Base-by-base conservation (phyloP, 2,888 invertebrate species). In the Geophilus truncorum region DNA sequence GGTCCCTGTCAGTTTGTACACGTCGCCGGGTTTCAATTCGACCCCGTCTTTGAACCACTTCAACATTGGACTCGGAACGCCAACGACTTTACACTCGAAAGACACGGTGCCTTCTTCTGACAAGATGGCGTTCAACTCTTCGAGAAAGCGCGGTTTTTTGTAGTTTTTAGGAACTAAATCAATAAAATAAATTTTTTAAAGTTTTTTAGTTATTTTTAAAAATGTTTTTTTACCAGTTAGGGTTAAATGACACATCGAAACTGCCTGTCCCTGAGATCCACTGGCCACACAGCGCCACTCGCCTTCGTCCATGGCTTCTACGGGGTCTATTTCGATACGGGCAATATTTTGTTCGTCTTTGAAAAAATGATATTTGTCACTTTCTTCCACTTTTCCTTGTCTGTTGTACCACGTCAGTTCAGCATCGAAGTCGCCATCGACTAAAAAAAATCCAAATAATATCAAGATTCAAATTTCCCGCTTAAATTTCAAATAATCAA, bases 31-130 rank as follows among this genome's bases (percentile, higher is more conserved):
- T 86, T 94, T 94, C 62, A 97, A 88, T 86, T 96, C 95, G 86
- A 95, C 93, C 0, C 95, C 95, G 86, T 96, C 96, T 88, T 95
- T 96, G 87, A 94, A 96, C 96, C 96, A 96, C 85, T 93, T 91
- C 0, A 96, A 89, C 78, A 92, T 88, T 0, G 96, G 96, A 0
- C 95, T 95, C 0, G 96, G 96, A 84, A 94, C 95, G 0, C 95
- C 96, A 1, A 95, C 95, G 0, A 96, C 95, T 87, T 96, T 96
- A 86, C 96, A 96, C 86, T 96, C 96, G 85, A 96, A 96, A 0
- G 95, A 95, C 0, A 96, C 96, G 36, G 96, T 88, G 0, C 96
- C 96, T 88, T 96, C 96, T 86, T 96, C 95, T 0, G 96, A 95
- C 75, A 96, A 89, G 70, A 96, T 92, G 9, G 96, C 96, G 87